These are phyloP conservation scores for Coregonus ussuriensis DNA, from an alignment of 2,797 vertebrate species.

Conservation along the genomic window DNA sequence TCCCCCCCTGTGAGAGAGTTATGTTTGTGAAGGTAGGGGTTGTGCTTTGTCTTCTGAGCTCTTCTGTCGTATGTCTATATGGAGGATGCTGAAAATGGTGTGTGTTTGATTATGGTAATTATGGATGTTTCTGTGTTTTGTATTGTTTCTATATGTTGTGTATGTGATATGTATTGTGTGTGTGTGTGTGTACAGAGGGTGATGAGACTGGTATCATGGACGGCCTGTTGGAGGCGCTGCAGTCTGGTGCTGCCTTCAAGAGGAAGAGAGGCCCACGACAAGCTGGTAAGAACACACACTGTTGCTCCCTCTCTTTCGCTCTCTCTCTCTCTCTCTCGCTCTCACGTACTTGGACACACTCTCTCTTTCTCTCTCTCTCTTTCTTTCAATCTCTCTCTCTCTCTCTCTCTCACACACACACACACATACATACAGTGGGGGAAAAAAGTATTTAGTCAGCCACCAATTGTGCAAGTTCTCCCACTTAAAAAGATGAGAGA, in stretches of 20 bases:
- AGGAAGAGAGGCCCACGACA: slow-evolving; percentile 81
- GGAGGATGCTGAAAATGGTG: background rate
- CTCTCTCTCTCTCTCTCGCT: too few relatives aligned
- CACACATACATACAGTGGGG: too few relatives aligned
- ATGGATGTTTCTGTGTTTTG: background rate
- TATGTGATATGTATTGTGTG: slow-evolving; percentile 25
- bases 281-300: slow-evolving; percentile 69
- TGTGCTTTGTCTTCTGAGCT: slow-evolving; percentile 2
- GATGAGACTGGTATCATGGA: slow-evolving; percentile 84
- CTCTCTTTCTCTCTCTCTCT: background rate
- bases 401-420: too few relatives aligned
- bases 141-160: background rate
- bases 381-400: too few relatives aligned
- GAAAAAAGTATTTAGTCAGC: too few relatives aligned
- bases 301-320: too few relatives aligned
- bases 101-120: slow-evolving; percentile 11
- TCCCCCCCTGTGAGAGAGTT: slow-evolving; percentile 15
- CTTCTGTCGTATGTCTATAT: slow-evolving; percentile 1
- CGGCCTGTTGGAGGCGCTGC: slow-evolving; percentile 81
- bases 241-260: slow-evolving; percentile 81
- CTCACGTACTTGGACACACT: too few relatives aligned
- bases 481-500: too few relatives aligned
- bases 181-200: slow-evolving; percentile 69
- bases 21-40: slow-evolving; percentile 12
- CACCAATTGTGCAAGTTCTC: too few relatives aligned